These are phyloP conservation scores for Chrysolina americana DNA, from an alignment of 2,888 invertebrate genomes.

Conservation along the genomic window DNA sequence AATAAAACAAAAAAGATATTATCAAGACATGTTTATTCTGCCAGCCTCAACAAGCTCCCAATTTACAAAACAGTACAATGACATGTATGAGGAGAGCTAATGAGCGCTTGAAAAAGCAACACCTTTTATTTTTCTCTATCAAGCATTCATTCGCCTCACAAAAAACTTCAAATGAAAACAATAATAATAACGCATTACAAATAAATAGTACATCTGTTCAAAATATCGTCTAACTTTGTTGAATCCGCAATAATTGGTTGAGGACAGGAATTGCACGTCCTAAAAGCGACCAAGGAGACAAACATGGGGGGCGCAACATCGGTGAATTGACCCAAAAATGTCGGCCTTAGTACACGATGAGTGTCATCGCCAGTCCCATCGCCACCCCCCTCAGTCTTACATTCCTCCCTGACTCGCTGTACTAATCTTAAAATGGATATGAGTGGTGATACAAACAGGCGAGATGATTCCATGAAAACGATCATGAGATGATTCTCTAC, in stretches of 20 bases:
- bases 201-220: slow-evolving; percentile 45
- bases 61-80: slow-evolving; percentile 72
- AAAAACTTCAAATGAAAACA: slow-evolving; percentile 48
- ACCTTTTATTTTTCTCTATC: slow-evolving; percentile 21
- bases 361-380: slow-evolving; percentile 57
- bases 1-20: slow-evolving; percentile 58
- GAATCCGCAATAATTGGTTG: slow-evolving; percentile 55
- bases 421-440: slow-evolving; percentile 57
- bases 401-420: slow-evolving; percentile 61
- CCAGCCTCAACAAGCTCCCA: slow-evolving; percentile 73
- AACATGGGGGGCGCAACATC: slow-evolving; percentile 63
- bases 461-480: slow-evolving; percentile 56
- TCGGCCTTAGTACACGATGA: slow-evolving; percentile 61
- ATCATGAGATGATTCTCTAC: slow-evolving; percentile 63
- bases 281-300: slow-evolving; percentile 63
- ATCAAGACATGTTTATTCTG: slow-evolving; percentile 69
- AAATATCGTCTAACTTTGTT: slow-evolving; percentile 30
- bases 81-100: slow-evolving; percentile 44
- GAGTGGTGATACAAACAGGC: slow-evolving; percentile 57
- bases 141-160: slow-evolving; percentile 30
- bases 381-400: slow-evolving; percentile 70
- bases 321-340: slow-evolving; percentile 56
- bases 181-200: slow-evolving; percentile 47
- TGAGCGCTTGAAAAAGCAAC: slow-evolving; percentile 31
- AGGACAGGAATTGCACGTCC: slow-evolving; percentile 67